These are phyloP conservation scores for Leptodactylus fuscus DNA, from an alignment of 2,113 vertebrate genomes.

Conservation along the genomic window DNA sequence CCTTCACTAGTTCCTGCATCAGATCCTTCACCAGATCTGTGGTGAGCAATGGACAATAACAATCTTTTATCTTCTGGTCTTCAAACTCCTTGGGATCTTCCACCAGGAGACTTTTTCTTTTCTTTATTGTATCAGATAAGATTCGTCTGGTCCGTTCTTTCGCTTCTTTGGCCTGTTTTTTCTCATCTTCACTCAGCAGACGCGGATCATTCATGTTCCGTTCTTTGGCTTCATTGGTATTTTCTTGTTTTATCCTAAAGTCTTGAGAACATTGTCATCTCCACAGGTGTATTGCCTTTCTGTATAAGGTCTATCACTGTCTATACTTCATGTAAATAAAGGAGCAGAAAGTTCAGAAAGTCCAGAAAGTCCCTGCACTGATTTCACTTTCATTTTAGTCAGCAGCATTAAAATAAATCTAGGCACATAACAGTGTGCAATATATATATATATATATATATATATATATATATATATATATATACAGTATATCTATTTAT, in stretches of 20 bases:
- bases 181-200: not conserved
- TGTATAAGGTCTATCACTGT: too few relatives aligned
- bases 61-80: not conserved
- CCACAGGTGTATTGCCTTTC: too few relatives aligned
- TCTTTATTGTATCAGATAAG: not conserved
- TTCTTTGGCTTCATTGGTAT: not conserved
- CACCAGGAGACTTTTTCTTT: not conserved
- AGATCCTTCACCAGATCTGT: not conserved
- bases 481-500: too few relatives aligned
- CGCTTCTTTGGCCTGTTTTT: not conserved
- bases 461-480: too few relatives aligned
- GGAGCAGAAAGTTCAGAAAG: too few relatives aligned
- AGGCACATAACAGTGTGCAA: too few relatives aligned
- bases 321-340: too few relatives aligned
- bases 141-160: not conserved
- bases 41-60: not conserved
- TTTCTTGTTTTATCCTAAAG: too few relatives aligned
- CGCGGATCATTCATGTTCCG: not conserved
- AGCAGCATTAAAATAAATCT: too few relatives aligned
- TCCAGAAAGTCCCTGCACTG: not conserved
- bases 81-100: not conserved
- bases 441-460: too few relatives aligned
- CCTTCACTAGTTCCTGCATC: not conserved
- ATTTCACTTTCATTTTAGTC: too few relatives aligned
- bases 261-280: too few relatives aligned